These are phyloP conservation scores for Epirrhoe alternata DNA, from an alignment of 2,888 invertebrate genomes.

Conservation along the genomic window DNA sequence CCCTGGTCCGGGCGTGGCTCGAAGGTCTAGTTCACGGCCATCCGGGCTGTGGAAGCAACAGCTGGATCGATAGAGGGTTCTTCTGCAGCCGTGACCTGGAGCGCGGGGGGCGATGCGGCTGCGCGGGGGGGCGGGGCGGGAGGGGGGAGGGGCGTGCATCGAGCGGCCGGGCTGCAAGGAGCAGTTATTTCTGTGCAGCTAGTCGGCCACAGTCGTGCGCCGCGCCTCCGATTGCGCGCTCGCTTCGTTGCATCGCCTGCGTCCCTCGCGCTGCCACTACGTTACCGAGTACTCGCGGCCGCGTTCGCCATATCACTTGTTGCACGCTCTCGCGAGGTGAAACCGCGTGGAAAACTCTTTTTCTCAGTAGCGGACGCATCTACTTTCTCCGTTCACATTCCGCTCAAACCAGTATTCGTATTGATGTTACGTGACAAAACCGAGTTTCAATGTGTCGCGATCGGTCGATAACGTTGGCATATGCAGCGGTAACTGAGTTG, in stretches of 20 bases:
- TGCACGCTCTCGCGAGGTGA: constrained; percentile 75
- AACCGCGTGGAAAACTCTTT: constrained; percentile 82
- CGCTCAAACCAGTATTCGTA: constrained; percentile 44
- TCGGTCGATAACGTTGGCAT: constrained; percentile 53
- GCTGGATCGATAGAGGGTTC: constrained; percentile 76
- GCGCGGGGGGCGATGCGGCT: constrained; percentile 47
- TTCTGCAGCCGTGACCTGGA: constrained; percentile 80
- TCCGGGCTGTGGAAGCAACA: constrained; percentile 71
- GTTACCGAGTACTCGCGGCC: constrained; percentile 40
- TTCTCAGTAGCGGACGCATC: constrained; percentile 78
- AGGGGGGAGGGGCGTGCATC: constrained; percentile 65
- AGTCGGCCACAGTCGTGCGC: constrained; percentile 70
- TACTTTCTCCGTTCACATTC: constrained; percentile 83
- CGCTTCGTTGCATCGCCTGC: constrained; percentile 61
- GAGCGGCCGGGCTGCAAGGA: constrained; percentile 80
- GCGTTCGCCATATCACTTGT: constrained; percentile 65
- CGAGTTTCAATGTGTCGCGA: constrained; percentile 56
- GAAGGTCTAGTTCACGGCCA: constrained; percentile 60
- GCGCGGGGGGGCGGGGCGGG: constrained; percentile 46
- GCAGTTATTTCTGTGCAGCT: constrained; percentile 84
- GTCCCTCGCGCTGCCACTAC: constrained; percentile 54
- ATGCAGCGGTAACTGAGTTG: constrained; percentile 51
- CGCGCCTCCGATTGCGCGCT: constrained; percentile 75
- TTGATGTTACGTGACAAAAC: constrained; percentile 60
- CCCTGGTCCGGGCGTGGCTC: constrained; percentile 36